Base-by-base conservation (phyloP, 1,140 invertebrate species). In the Drosophila nasuta region DNA sequence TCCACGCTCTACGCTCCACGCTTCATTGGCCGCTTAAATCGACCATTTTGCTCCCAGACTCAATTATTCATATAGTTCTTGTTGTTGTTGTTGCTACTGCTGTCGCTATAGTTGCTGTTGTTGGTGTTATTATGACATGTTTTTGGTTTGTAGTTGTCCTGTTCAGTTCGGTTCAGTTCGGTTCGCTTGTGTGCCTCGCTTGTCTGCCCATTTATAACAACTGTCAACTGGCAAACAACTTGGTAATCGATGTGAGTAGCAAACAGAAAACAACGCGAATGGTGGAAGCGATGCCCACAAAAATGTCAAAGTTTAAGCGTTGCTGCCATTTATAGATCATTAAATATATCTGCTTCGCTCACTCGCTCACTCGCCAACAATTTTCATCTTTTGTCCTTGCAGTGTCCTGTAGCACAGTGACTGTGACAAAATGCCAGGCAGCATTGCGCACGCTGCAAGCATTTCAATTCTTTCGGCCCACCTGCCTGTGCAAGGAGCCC, bases 351-450 rank as follows among this genome's bases (percentile, higher is more conserved):
- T 28, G 28, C 15, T 8, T 49, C 45, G 59, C 17, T n/a, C 11
- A 28, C n/a, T 48, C 45, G 59, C 17, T n/a, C 11, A 28, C n/a
- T 43, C 7, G 7, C n/a, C 20, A 6, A 17, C 5, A 30, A 49
- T 74, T 48, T 57, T n/a, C 71, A 41, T 25, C 35, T 2, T 25
- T 28, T 79, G 72, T 69, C 90, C 89, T 91, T 96, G 11, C 95
- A 98, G 97, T 98, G 91, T 97, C 97, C 63, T 98, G 97, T 93
- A 97, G 97, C 52, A 98, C 97, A 15, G 96, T 97, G 78, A 98
- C 97, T 33, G 97, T 98, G 81, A 97, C 96, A 66, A 97, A 97
- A 93, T 98, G 97, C 93, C 97, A 97, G 93, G 96, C 96, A 20
- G 97, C 97, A 3, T 94, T 98, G 65, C 94, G 96, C 77, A 97